These are phyloP conservation scores for Tribolium freemani DNA, from an alignment of 2,888 invertebrate species.

Conservation along the genomic window DNA sequence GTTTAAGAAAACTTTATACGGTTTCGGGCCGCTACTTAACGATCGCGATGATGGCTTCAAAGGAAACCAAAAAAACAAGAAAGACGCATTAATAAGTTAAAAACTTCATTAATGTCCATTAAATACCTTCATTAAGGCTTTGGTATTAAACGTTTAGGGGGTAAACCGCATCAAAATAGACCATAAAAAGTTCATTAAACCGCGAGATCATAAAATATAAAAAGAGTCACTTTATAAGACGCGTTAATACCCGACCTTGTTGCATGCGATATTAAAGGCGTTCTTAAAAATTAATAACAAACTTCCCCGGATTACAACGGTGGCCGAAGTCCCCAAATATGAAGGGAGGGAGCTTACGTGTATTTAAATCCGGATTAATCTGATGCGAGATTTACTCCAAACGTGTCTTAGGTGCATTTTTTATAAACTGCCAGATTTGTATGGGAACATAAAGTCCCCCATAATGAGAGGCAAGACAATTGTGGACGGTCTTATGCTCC, in stretches of 20 bases:
- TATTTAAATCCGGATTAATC: conserved; percentile 41
- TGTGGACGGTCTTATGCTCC: not conserved
- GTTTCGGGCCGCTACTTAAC: conserved; percentile 20
- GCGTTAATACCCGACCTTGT: conserved; percentile 29
- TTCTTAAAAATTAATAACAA: conserved; percentile 43
- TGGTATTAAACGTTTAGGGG: conserved; percentile 39
- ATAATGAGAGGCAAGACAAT: no score
- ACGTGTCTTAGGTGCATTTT: conserved; percentile 37
- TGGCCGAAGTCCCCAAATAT: conserved; percentile 26
- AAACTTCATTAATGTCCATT: conserved; percentile 36
- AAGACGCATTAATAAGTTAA: conserved; percentile 42
- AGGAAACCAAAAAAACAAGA: conserved; percentile 28
- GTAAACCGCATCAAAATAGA: conserved; percentile 29
- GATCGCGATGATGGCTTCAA: conserved; percentile 14
- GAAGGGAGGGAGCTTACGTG: conserved; percentile 33
- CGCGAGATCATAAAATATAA: conserved; percentile 40
- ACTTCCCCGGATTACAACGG: conserved; percentile 39
- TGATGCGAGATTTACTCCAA: conserved; percentile 38
- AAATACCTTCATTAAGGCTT: conserved; percentile 37
- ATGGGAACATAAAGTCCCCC: not conserved
- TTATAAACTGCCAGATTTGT: not conserved
- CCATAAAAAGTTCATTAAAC: conserved; percentile 45
- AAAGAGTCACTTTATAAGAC: conserved; percentile 26
- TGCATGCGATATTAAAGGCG: conserved; percentile 37
- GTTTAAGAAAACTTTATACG: conserved; percentile 26